A percentile compares a stretch with the other conserved stretches of the same genome.
These are phyloP conservation scores for Hirtodrosophila histrioides DNA, from an alignment of 2,888 invertebrate species.

Conservation along the genomic window DNA sequence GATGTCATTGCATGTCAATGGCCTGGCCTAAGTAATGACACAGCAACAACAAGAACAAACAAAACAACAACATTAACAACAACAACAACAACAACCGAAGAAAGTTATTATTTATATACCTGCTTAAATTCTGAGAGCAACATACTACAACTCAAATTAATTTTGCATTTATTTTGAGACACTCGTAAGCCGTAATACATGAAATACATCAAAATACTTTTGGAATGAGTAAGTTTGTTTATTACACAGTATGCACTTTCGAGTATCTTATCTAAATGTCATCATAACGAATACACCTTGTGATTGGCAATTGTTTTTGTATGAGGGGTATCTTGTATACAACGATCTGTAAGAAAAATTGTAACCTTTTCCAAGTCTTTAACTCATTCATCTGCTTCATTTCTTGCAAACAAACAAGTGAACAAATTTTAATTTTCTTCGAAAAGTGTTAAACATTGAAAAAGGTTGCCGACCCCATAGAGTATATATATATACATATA, in stretches of 20 bases:
- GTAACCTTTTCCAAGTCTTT: too few species aligned
- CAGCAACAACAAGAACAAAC: conserved; percentile 29
- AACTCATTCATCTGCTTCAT: too few species aligned
- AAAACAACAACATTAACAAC: conserved; percentile 20
- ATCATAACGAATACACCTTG: conserved; percentile 3
- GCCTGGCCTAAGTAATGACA: conserved; percentile 46
- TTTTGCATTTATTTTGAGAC: conserved; percentile 20
- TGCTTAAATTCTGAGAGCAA: conserved; percentile 31
- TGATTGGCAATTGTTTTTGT: too few species aligned
- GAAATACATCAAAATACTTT: too few species aligned
- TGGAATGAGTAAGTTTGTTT: conserved; percentile 10
- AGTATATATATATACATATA: too few species aligned
- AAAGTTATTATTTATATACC: conserved; percentile 38
- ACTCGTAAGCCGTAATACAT: conserved; percentile 10
- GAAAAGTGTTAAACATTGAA: too few species aligned
- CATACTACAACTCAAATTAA: conserved; percentile 22
- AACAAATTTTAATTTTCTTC: too few species aligned
- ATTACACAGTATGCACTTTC: background rate
- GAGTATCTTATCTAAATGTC: conserved; percentile 5
- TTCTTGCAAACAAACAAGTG: too few species aligned
- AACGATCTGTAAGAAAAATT: too few species aligned
- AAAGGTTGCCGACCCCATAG: too few species aligned
- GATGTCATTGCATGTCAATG: conserved; percentile 63
- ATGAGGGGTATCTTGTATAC: too few species aligned
- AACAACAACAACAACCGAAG: conserved; percentile 28